Conservation (phyloP, 2,888 invertebrate species). For the Coleophora deauratella region DNA sequence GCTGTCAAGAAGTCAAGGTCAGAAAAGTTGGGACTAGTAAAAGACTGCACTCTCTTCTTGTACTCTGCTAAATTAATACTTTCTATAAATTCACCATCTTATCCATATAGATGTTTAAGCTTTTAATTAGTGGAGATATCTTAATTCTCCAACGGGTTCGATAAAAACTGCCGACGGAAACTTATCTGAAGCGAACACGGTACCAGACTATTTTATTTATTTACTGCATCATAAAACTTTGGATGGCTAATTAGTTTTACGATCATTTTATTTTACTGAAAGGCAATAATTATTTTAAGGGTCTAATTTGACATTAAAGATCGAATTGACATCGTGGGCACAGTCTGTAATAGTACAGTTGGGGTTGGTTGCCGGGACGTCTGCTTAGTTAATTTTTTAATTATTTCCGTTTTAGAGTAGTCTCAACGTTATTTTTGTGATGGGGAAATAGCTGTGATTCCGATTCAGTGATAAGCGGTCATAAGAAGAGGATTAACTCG, state of each 20-base stretch:
- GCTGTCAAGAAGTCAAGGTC: too few species aligned
- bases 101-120: conserved; percentile 42
- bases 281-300: conserved; percentile 26
- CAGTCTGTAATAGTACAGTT: too few species aligned
- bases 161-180: conserved; percentile 44
- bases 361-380: too few species aligned
- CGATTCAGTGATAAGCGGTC: too few species aligned
- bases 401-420: too few species aligned
- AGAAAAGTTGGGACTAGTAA: too few species aligned
- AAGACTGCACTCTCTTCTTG: too few species aligned
- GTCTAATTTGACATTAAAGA: conserved; percentile 1
- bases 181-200: conserved; percentile 33
- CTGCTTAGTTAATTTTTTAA: too few species aligned
- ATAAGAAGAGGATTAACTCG: too few species aligned
- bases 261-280: conserved; percentile 46
- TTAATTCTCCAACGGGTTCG: conserved; percentile 33
- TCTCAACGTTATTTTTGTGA: too few species aligned
- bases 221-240: conserved; percentile 56
- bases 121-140: conserved; percentile 53
- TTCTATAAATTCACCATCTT: background rate
- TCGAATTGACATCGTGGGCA: background rate
- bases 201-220: conserved; percentile 51
- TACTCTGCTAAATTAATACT: too few species aligned
- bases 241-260: conserved; percentile 67
- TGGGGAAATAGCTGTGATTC: too few species aligned